Percentiles rank a stretch among this genome's conserved stretches.
Conservation (phyloP, 2,888 invertebrate genomes). For the Capitulum mitella region DNA sequence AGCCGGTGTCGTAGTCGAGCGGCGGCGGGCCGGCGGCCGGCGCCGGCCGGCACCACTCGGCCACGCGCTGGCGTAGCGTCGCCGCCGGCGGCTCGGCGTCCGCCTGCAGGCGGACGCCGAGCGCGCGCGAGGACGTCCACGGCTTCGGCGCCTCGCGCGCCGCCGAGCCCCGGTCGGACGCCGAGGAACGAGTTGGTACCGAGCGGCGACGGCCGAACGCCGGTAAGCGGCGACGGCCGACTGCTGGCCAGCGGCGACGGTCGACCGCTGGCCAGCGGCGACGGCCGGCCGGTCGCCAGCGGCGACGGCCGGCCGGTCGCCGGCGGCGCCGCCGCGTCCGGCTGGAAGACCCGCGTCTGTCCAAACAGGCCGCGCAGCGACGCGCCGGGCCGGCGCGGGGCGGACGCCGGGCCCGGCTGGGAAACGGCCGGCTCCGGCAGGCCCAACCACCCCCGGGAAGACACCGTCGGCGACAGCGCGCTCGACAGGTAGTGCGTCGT, state of each 20-base stretch:
- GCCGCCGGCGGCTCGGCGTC: background rate
- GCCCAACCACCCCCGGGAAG: no score
- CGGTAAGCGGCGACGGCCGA: no score
- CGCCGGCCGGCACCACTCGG: constrained; percentile 9
- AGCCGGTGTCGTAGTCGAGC: constrained; percentile 32
- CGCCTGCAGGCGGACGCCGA: no score
- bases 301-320: background rate
- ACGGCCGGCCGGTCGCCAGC: background rate
- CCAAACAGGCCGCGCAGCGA: background rate
- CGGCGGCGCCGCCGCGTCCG: no score
- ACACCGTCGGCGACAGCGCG: no score
- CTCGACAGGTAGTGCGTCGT: background rate
- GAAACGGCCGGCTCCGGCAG: no score
- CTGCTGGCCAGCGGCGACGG: background rate
- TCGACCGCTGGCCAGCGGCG: background rate
- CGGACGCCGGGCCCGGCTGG: no score
- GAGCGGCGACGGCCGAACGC: no score
- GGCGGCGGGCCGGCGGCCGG: background rate
- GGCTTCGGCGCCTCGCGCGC: background rate
- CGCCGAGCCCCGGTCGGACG: background rate
- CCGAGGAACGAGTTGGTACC: no score
- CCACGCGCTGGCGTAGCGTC: constrained; percentile 3
- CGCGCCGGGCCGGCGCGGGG: background rate
- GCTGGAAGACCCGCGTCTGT: no score
- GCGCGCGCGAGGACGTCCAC: no score